Conservation (phyloP, 2,797 vertebrate genomes). For the Microtus obscurus region DNA sequence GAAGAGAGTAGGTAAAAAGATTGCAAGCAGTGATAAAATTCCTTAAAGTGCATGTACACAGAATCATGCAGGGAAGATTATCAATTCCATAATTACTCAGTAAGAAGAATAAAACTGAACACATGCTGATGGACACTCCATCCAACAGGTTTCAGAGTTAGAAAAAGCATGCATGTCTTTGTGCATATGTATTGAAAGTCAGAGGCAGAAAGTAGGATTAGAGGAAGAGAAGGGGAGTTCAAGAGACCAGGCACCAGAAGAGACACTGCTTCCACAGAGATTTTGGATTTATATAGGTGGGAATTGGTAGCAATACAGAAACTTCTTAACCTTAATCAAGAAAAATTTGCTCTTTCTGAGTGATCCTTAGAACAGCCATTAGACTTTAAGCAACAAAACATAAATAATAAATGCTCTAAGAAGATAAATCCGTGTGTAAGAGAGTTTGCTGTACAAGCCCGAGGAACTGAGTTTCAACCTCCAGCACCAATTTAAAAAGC, state of each 20-base stretch:
- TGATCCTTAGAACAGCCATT: not conserved
- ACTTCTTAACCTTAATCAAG: not conserved
- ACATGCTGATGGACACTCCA: not conserved
- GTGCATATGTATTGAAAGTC: not conserved
- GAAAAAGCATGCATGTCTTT: not conserved
- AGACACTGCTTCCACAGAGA: not conserved
- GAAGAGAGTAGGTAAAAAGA: not conserved
- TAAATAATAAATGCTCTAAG: not conserved
- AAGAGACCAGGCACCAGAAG: not conserved
- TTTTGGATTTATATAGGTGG: not conserved
- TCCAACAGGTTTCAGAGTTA: not conserved
- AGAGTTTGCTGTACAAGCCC: not conserved
- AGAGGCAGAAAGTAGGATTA: not conserved
- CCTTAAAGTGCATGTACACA: not conserved
- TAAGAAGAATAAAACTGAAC: not conserved
- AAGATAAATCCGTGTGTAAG: too few relatives aligned
- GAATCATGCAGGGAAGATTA: not conserved
- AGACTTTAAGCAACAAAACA: not conserved
- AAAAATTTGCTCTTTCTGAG: not conserved
- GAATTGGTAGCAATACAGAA: not conserved
- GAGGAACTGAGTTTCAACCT: not conserved
- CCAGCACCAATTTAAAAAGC: not conserved
- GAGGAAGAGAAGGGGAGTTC: not conserved
- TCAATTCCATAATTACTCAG: constrained; percentile 29
- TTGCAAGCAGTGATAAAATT: not conserved